A percentile compares a stretch with the other conserved stretches of the same genome.
phyloP scores from a whole-genome alignment of 2,888 invertebrate genomes.

The Xanthia icteritia region DNA sequence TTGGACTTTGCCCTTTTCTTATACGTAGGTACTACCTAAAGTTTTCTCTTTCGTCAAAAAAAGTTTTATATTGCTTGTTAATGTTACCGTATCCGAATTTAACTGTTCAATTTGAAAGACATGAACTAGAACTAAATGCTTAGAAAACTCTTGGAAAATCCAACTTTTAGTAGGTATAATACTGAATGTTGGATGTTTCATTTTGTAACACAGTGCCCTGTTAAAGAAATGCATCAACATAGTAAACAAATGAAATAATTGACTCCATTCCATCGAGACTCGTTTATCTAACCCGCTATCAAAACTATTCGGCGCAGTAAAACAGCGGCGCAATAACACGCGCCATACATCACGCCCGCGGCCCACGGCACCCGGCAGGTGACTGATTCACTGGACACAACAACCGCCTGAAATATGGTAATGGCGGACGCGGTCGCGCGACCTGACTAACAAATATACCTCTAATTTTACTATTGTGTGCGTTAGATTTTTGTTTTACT shows the following conservation, averaged over 20 bases:
- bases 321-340: conserved; percentile 74
- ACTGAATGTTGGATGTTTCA: neutral
- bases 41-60: neutral
- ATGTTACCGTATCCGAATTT: neutral
- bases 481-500: conserved; percentile 4
- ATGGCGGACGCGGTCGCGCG: conserved; percentile 69
- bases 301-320: conserved; percentile 63
- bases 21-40: neutral
- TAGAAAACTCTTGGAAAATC: neutral
- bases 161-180: neutral
- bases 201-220: neutral
- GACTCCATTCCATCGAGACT: conserved; percentile 29
- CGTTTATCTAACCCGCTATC: conserved; percentile 56
- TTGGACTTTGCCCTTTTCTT: neutral
- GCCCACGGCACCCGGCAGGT: conserved; percentile 71
- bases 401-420: conserved; percentile 79
- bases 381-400: conserved; percentile 79
- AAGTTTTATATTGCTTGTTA: neutral
- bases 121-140: neutral
- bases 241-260: conserved; percentile 31
- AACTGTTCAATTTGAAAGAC: neutral
- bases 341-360: conserved; percentile 71
- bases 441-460: conserved; percentile 52
- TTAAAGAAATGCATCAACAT: neutral
- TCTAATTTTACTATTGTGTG: conserved; percentile 54